Base-by-base conservation (phyloP, 1,140 invertebrate genomes). In the Hyles vespertilio region DNA sequence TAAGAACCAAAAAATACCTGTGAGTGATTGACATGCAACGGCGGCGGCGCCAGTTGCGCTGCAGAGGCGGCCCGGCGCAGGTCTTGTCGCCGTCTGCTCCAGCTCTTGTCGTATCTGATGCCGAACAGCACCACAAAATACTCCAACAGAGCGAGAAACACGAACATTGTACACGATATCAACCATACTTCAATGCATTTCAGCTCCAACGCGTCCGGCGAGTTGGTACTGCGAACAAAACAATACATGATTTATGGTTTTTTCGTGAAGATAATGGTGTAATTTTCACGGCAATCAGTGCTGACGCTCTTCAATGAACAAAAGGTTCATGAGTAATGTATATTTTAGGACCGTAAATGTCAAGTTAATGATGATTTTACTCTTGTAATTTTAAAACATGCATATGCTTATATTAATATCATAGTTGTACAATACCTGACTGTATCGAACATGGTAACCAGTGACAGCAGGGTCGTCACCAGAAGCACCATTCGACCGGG, bases 121-220 rank as follows among this genome's bases (percentile, higher is more conserved):
- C 91, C 91, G 70, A 92, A 92, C 34, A 93, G 75, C 50, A 94
- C 92, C 64, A 94, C 89, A 61, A 93, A 93, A 81, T 93, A 95
- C 77, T 95, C 94, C 53, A 94, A 80, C n/a, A 95, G 80, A 0
- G 93, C 92, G 6, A 93, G 84, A 76, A 94, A 94, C 11, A 94
- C 93, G 80, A 95, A 94, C 43, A 93, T 81, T 4, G 94, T 93
- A 79, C 94, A 94, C 5, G 90, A 92, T 63, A 93, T 91, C 76
- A 94, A 90, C 94, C 94, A 95, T 22, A 94, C 91, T 75, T 95
- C 94, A 22, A 94, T 92, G 63, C 92, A 93, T 74, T 94, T 94
- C 36, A 93, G 78, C 70, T 93, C 92, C n/a, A 92, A 78, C 0
- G 91, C 91, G 65, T 91, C 91, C 3, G 92, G 92, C 5, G 92